Evolutionary conservation across 2,797 vertebrate species (phyloP), one percentile per base, ranked within the genome.

Genomic region (Chiloscyllium punctatum): DNA sequence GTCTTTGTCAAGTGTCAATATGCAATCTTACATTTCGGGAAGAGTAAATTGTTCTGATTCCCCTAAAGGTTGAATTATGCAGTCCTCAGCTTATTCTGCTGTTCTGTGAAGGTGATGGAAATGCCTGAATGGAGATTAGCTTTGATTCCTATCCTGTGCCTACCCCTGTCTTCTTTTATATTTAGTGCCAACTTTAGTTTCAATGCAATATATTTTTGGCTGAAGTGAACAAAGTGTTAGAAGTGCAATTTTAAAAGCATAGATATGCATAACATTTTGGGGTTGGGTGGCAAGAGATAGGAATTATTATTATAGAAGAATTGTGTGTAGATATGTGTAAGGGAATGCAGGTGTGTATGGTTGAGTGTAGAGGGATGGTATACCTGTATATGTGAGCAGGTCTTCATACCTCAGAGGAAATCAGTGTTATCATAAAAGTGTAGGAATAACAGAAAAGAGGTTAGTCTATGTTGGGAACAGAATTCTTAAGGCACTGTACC

Each of bases 331-430:
- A 4, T 13, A 3, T 33, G 16, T n/a, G n/a, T 96, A 13, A 37
- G 88, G 71, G 95, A n/a, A 87, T 82, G 88, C 42, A 21, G 82
- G n/a, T 8, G 27, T 82, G 95, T 94, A 33, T 95, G 69, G 53
- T 30, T 95, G 95, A 79, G 88, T 94, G 15, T 53, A 21, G 21
- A 23, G 18, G 27, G 66, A 16, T 74, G 18, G 72, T 71, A 27
- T 16, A 48, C 42, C 42, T 48, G 42, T 48, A 66, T 74, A 66
- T 90, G 86, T 21, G 62, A 42, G 82, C 87, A 97, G 96, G 96
- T 96, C 96, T 92, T 79, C 94, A 82, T 51, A 91, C 95, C 95
- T 95, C 95, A 68, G 11, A 92, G 7, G 23, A 68, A 23, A 37
- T 7, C 53, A 68, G 88, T 92, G 18, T 92, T 18, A 57, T 15